Conservation (phyloP, 2,113 vertebrate genomes). For the Oriolus oriolus region DNA sequence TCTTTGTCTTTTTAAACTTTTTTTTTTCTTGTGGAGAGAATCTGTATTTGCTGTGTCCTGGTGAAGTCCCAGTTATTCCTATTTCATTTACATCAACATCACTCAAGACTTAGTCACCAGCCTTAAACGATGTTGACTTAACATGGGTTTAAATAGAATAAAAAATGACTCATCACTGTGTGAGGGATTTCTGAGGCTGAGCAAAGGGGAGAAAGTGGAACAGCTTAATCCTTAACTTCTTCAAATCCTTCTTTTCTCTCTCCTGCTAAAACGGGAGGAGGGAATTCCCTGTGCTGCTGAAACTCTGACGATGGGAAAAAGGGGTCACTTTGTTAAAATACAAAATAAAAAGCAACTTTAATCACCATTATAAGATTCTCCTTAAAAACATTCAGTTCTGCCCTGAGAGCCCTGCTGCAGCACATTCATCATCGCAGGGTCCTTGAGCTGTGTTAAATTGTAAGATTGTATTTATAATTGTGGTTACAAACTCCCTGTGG, state of each 20-base stretch:
- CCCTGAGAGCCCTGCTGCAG: background rate
- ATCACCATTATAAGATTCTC: constrained; percentile 40
- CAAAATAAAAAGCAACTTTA: constrained; percentile 25
- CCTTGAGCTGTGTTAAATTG: background rate
- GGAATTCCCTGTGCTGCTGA: background rate
- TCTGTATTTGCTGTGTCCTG: background rate
- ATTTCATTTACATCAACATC: background rate
- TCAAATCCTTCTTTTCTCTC: background rate
- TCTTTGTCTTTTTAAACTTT: background rate
- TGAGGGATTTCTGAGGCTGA: background rate
- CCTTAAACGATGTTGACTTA: background rate
- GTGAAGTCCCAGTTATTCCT: background rate
- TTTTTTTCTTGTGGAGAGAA: background rate
- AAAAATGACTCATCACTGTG: background rate
- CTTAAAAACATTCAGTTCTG: background rate
- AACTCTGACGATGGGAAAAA: background rate
- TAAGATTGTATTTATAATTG: background rate
- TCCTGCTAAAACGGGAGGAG: background rate
- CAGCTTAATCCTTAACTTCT: background rate
- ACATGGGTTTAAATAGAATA: background rate
- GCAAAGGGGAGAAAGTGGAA: background rate
- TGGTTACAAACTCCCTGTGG: background rate
- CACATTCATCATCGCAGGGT: background rate
- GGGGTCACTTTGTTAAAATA: background rate
- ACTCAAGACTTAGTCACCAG: background rate